These are phyloP conservation scores for Macquaria ambigua DNA, from an alignment of 2,113 vertebrate genomes.

Conservation along the genomic window DNA sequence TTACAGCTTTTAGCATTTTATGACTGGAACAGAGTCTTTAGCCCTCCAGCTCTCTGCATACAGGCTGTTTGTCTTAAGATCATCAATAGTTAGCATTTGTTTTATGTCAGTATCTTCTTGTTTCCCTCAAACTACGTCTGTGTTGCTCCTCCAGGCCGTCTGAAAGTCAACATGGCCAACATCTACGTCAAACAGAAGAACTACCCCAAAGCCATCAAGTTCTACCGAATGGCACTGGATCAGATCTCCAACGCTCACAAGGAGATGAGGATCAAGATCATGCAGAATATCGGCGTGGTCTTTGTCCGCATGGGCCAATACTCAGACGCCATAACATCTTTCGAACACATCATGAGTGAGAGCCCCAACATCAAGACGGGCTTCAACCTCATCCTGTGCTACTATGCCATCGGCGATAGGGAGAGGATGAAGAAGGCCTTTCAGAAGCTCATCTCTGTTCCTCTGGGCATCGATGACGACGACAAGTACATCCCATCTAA, in stretches of 20 bases:
- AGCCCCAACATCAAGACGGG: constrained; percentile 93
- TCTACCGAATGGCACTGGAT: constrained; percentile 98
- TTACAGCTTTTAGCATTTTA: background rate
- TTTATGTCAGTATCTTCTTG: background rate
- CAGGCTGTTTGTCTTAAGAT: background rate
- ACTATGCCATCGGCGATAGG: constrained; percentile 91
- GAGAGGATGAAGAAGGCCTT: constrained; percentile 98
- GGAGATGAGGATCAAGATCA: constrained; percentile 97
- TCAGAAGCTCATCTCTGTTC: constrained; percentile 93
- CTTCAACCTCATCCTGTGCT: constrained; percentile 95
- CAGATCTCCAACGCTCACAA: constrained; percentile 94
- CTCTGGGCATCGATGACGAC: constrained; percentile 91
- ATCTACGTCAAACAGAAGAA: constrained; percentile 97
- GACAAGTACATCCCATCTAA: constrained; percentile 92
- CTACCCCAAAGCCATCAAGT: constrained; percentile 96
- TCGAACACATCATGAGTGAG: constrained; percentile 94
- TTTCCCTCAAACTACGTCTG: background rate
- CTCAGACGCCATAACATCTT: constrained; percentile 92
- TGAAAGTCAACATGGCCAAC: constrained; percentile 99
- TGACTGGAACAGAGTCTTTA: background rate
- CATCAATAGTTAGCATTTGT: background rate
- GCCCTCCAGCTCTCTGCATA: background rate
- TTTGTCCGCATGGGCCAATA: constrained; percentile 95
- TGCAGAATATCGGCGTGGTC: constrained; percentile 96
- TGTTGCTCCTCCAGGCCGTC: constrained; percentile 83